Conservation (phyloP, 2,113 vertebrate species). For the Dipodomys spectabilis region DNA sequence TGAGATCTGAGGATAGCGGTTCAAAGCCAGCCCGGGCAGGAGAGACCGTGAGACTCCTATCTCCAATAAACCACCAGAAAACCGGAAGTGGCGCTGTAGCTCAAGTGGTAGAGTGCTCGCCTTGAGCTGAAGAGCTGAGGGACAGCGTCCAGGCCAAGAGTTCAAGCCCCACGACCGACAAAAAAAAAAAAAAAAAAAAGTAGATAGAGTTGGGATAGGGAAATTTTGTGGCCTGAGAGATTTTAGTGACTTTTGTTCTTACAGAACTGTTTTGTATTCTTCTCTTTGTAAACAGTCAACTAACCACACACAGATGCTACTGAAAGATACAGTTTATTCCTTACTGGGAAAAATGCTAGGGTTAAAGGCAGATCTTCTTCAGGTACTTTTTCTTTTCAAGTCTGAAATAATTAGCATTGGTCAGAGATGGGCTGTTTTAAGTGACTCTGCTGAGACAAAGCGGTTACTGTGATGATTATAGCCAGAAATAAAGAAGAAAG, state of each 20-base stretch:
- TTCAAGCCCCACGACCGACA: no score
- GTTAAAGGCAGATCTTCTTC: neutral
- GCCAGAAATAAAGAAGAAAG: neutral
- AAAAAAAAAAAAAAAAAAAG: no score
- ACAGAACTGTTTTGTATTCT: neutral
- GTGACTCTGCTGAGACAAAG: neutral
- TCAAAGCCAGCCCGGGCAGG: no score
- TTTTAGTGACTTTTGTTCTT: conserved; percentile 28
- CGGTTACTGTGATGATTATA: neutral
- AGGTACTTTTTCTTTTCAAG: neutral
- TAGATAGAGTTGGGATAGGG: neutral
- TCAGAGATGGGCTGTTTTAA: neutral
- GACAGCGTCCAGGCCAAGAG: no score
- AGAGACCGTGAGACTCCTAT: no score
- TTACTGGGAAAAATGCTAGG: neutral
- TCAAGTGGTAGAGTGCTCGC: no score
- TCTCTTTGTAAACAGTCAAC: neutral
- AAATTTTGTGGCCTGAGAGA: neutral
- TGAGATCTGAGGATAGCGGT: no score
- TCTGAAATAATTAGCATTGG: conserved; percentile 13
- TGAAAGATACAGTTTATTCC: neutral
- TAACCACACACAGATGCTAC: neutral
- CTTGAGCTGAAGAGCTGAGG: no score
- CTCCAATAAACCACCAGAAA: no score
- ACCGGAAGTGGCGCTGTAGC: no score